phyloP scores from a whole-genome alignment of 2,113 vertebrate species.

The Zosterops japonicus region DNA sequence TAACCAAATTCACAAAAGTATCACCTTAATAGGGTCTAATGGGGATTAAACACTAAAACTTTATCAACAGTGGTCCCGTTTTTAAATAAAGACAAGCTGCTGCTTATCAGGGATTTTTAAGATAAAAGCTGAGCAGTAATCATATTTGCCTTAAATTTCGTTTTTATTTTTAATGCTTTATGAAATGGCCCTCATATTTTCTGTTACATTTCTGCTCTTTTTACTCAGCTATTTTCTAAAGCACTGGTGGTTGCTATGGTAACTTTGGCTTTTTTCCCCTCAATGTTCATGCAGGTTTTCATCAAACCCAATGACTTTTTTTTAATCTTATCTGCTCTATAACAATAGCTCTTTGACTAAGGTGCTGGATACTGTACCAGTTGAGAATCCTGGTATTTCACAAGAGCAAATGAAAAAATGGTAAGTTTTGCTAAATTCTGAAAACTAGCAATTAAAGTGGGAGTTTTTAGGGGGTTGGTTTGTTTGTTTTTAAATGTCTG shows the following conservation, averaged over 20 bases:
- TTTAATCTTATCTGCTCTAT: conserved; percentile 61
- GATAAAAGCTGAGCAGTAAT: conserved; percentile 24
- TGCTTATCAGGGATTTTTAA: neutral
- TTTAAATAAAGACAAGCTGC: neutral
- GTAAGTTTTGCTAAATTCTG: neutral
- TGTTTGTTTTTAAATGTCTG: neutral
- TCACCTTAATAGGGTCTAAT: neutral
- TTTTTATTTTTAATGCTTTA: conserved; percentile 54
- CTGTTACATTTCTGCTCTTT: conserved; percentile 37
- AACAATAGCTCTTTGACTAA: conserved; percentile 60
- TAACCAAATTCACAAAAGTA: neutral
- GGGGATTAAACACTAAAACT: neutral
- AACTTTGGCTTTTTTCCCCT: conserved; percentile 51
- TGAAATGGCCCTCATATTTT: conserved; percentile 38
- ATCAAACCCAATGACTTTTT: conserved; percentile 67
- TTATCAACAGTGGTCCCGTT: neutral
- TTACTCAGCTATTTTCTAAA: conserved; percentile 47
- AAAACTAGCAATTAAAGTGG: neutral
- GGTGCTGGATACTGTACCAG: neutral
- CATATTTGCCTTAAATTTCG: conserved; percentile 6
- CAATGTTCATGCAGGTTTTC: conserved; percentile 64
- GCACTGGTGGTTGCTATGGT: conserved; percentile 66
- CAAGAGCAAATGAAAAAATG: neutral
- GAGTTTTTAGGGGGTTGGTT: neutral
- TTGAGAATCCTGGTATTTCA: conserved; percentile 36